Evolutionary conservation across 2,888 invertebrate species (phyloP), one percentile per base, ranked within the genome.

Genomic region (Amphipyra tragopoginis): DNA sequence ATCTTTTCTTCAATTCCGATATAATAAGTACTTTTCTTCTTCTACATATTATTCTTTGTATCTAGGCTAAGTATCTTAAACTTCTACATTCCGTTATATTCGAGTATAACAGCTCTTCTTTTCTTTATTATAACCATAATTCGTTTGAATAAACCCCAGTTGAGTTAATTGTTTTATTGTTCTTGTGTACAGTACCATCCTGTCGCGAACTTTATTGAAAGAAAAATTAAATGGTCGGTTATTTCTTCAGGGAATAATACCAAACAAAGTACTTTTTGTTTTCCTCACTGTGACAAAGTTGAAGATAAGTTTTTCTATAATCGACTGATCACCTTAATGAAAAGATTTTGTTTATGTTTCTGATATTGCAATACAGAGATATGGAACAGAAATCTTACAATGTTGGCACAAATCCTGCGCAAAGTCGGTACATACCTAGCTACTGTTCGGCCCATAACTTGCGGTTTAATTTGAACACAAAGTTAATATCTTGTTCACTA

Each of bases 101-200:
- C 14, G 14, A 40, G 11, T 39, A 40, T 49, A 66, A 45, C 15
- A 53, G 49, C 2, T 44, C 29, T 29, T 29, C 15, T 43, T 55
- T 54, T 40, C 21, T 55, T 52, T 50, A 39, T 10, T 39, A 13
- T 39, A 50, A 43, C 15, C 45, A 53, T 65, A 40, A 21, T 42
- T 48, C 39, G 45, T 53, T 43, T 43, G 9, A 40, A 63, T 52
- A 56, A 64, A 43, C 13, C 43, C 26, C 29, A 15, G 52, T 39
- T 6, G 57, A 43, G 34, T 39, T 49, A 29, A n/a, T n/a, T 57
- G 13, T 39, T 58, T 58, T 44, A 55, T 55, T 36, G 34, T 65
- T 58, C 49, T 56, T 47, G 29, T 36, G 26, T 21, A 44, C 14
- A 38, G 11, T 44, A 15, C 34, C 13, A 55, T 15, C 11, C 39